Evolutionary conservation across 2,113 vertebrate species (phyloP), one percentile per base, ranked within the genome.

Genomic region (Melospiza melodia): DNA sequence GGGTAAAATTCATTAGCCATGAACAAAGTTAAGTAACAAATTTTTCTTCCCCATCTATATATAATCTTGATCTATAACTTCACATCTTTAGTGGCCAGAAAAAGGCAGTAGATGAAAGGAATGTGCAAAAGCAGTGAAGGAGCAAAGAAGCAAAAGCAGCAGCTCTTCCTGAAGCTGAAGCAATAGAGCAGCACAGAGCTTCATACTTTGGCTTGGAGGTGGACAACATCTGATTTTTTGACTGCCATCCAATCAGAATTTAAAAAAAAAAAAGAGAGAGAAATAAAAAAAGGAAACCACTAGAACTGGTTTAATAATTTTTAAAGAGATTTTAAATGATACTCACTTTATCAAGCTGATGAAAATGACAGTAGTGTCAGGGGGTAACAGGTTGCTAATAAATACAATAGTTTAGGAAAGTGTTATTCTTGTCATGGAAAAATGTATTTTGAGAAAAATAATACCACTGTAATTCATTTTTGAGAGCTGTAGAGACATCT

Each of bases 371-470:
- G 87, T 62, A 22, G 61, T 97, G 97, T 98, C 94, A 97, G 95
- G 97, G 97, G 97, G 97, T 97, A 98, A 98, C 96, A 98, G 96
- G 97, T 98, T 98, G 97, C 97, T 98, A 98, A 98, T 98, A 98
- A 98, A 98, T 98, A 98, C 97, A 97, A 97, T 97, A 97, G 97
- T 98, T 98, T 97, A 97, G 86, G 86, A 96, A 98, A 97, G 94
- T 95, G 92, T 82, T 91, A 84, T 93, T 97, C 96, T 98, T 96
- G 97, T 96, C 96, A 84, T 46, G 68, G 97, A 97, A 95, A 98
- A 97, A 97, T 94, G 98, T 96, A 97, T 97, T 97, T 93, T 82
- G 68, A 96, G 94, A 57, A 84, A 98, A 97, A 98, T 98, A 98
- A 98, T 97, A 97, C 96, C 92, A n/a, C 94, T 88, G 94, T 98